phyloP scores from a whole-genome alignment of 2,888 invertebrate genomes.

The Stenodema calcarata region DNA sequence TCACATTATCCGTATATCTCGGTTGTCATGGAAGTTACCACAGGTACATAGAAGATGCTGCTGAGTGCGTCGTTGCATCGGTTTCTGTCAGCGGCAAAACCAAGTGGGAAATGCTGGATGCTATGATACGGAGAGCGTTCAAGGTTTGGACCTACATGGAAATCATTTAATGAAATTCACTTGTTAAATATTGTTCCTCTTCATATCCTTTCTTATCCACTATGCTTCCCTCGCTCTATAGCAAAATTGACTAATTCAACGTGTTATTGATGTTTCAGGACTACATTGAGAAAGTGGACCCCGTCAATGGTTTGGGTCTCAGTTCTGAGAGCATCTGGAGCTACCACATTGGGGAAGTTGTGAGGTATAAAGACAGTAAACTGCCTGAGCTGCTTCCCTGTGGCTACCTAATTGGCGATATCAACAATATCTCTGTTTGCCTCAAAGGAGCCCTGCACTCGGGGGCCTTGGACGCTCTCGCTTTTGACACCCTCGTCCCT shows the following conservation, averaged over 20 bases:
- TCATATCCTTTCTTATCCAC: neutral
- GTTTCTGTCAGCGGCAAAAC: slow-evolving; percentile 91
- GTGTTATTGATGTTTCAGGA: slow-evolving; percentile 65
- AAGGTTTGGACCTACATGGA: slow-evolving; percentile 65
- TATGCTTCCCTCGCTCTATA: neutral
- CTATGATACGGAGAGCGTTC: slow-evolving; percentile 87
- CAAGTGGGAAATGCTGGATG: slow-evolving; percentile 93
- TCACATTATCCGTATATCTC: slow-evolving; percentile 85
- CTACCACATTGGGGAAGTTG: slow-evolving; percentile 87
- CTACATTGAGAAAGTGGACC: slow-evolving; percentile 90
- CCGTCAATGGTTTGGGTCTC: slow-evolving; percentile 84
- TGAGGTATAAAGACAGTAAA: slow-evolving; percentile 61
- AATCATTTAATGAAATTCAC: neutral
- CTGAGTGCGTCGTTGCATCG: slow-evolving; percentile 81
- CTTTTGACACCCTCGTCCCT: slow-evolving; percentile 94
- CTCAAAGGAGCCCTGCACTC: slow-evolving; percentile 75
- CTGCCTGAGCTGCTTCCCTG: slow-evolving; percentile 91
- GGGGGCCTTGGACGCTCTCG: slow-evolving; percentile 88
- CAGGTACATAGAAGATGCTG: slow-evolving; percentile 72
- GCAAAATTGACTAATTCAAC: neutral
- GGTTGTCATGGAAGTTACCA: slow-evolving; percentile 81
- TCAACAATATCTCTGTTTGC: slow-evolving; percentile 64
- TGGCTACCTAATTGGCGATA: slow-evolving; percentile 86
- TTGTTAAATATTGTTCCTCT: too few species aligned
- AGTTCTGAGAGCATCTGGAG: slow-evolving; percentile 87